A percentile compares a stretch with the other conserved stretches of the same genome.
Conservation (phyloP, 2,888 invertebrate species). For the Muscina levida region DNA sequence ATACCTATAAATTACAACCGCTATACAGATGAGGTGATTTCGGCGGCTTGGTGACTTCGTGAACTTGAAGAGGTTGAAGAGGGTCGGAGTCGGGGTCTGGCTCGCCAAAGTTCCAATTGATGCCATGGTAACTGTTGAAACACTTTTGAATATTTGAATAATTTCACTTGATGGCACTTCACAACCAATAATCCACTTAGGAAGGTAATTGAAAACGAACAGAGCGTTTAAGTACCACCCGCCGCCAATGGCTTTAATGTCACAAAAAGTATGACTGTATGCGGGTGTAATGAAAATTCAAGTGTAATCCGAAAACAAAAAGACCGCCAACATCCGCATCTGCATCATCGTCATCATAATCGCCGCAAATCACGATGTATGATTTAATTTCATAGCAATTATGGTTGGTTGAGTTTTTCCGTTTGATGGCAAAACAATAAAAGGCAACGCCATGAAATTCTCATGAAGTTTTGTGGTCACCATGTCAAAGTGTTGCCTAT, state of each 20-base stretch:
- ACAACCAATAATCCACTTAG: conserved; percentile 52
- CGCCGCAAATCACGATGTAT: no score
- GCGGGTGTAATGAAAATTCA: conserved; percentile 30
- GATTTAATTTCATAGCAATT: conserved; percentile 40
- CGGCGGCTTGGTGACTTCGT: neutral
- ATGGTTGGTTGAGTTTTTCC: conserved; percentile 16
- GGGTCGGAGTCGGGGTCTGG: neutral
- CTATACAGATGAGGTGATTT: conserved; percentile 17
- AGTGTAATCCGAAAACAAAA: no score
- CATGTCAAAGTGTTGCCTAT: neutral
- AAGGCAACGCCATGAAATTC: conserved; percentile 8
- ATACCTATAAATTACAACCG: conserved; percentile 30
- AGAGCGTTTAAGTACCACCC: neutral
- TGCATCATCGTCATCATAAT: neutral
- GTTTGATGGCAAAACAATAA: conserved; percentile 1
- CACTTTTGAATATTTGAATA: conserved; percentile 48
- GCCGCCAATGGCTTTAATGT: conserved; percentile 20
- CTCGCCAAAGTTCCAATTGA: conserved; percentile 26
- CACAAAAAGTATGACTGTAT: conserved; percentile 14
- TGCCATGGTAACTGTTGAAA: conserved; percentile 51
- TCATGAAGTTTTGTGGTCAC: conserved; percentile 35
- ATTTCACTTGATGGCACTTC: conserved; percentile 45
- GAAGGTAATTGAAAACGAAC: conserved; percentile 1
- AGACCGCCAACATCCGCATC: no score
- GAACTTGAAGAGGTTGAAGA: neutral